Evolutionary conservation across 2,797 vertebrate genomes (phyloP).

Genomic region (Pipistrellus pipistrellus): DNA sequence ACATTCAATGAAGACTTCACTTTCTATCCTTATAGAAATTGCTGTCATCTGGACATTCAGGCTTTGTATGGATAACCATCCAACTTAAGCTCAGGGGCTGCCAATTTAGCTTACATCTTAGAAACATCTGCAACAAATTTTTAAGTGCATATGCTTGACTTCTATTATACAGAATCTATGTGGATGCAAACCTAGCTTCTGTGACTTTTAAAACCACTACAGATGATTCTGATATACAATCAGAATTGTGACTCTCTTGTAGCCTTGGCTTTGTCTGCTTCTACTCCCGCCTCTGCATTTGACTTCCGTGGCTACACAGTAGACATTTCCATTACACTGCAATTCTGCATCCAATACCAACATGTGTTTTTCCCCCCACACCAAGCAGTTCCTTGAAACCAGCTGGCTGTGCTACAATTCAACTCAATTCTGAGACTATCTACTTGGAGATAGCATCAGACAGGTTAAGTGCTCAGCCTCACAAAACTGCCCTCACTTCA

Average conservation of each 20-base stretch:
- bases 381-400: background rate
- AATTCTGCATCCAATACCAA: background rate
- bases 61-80: slow-evolving; percentile 2
- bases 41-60: background rate
- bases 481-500: background rate
- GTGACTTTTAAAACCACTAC: no score
- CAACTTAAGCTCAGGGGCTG: background rate
- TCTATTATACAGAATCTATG: background rate
- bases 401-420: background rate
- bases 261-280: background rate
- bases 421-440: background rate
- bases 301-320: background rate
- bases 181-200: no score
- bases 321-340: slow-evolving; percentile 20
- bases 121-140: background rate
- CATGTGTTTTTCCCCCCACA: background rate
- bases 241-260: background rate
- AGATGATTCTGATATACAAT: background rate
- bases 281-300: background rate
- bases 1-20: background rate
- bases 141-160: background rate
- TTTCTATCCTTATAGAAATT: slow-evolving; percentile 21
- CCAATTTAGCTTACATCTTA: background rate
- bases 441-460: background rate
- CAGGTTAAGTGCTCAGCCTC: background rate